Evolutionary conservation across 2,113 vertebrate genomes (phyloP).

Genomic region (Platichthys flesus): DNA sequence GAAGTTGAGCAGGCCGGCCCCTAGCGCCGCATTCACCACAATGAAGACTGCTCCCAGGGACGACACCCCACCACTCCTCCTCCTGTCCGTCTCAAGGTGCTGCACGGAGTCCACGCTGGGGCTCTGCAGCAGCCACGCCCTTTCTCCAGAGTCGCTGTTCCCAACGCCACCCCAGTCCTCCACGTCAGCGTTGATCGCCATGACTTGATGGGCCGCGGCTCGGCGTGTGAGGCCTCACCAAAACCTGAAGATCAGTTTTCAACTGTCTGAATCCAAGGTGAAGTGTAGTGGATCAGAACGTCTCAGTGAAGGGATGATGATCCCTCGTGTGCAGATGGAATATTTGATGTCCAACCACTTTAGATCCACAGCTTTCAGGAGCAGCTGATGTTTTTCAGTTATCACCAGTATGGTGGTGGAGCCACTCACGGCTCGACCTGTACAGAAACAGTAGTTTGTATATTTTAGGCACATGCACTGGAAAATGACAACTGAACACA

Average conservation of each 20-base stretch:
- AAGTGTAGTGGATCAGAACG: background rate
- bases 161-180: slow-evolving; percentile 84
- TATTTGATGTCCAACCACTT: background rate
- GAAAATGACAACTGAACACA: background rate
- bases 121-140: slow-evolving; percentile 91
- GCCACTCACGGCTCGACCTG: slow-evolving; percentile 38
- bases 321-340: background rate
- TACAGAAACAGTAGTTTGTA: slow-evolving; percentile 29
- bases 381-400: background rate
- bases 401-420: background rate
- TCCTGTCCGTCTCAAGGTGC: slow-evolving; percentile 58
- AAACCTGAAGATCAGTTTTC: background rate
- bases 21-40: slow-evolving; percentile 95
- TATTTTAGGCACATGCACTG: background rate
- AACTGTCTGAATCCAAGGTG: background rate
- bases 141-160: slow-evolving; percentile 86
- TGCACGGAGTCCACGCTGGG: slow-evolving; percentile 86
- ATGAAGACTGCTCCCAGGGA: slow-evolving; percentile 90
- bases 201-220: slow-evolving; percentile 78
- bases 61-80: slow-evolving; percentile 67
- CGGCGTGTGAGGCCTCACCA: background rate
- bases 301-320: background rate
- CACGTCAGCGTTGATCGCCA: slow-evolving; percentile 88
- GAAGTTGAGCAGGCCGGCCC: slow-evolving; percentile 96
- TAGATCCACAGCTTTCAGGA: background rate